These are phyloP conservation scores for Tenthredo notha DNA, from an alignment of 2,888 invertebrate genomes.

Conservation along the genomic window DNA sequence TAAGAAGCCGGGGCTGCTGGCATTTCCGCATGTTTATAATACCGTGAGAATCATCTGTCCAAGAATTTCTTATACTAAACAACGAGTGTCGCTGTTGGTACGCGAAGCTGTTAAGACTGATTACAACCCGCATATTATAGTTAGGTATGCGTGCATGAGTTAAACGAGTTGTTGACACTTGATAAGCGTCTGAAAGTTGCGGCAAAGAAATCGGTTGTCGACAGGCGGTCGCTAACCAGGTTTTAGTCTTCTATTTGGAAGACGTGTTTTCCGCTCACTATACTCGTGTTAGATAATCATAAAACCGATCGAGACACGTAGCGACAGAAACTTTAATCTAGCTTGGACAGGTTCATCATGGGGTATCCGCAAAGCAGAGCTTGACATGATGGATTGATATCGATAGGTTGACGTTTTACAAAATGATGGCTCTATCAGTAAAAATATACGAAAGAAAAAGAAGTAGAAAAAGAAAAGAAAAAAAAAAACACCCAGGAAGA, in stretches of 20 bases:
- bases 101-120: background rate
- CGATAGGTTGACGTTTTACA: slow-evolving; percentile 58
- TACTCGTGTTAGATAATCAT: slow-evolving; percentile 27
- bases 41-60: background rate
- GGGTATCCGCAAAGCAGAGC: slow-evolving; percentile 36
- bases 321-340: slow-evolving; percentile 13
- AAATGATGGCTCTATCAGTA: slow-evolving; percentile 21
- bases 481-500: background rate
- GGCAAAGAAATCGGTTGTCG: slow-evolving; percentile 16
- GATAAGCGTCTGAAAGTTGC: slow-evolving; percentile 15
- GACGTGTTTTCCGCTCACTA: slow-evolving; percentile 4
- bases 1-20: background rate
- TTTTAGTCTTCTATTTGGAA: background rate
- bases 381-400: slow-evolving; percentile 64
- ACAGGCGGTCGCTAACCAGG: slow-evolving; percentile 15
- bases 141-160: background rate
- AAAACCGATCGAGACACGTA: slow-evolving; percentile 17
- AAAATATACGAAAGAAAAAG: background rate
- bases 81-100: background rate
- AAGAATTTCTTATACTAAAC: background rate
- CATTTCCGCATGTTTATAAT: background rate
- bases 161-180: slow-evolving; percentile 17
- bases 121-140: background rate
- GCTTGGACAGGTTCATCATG: slow-evolving; percentile 35
- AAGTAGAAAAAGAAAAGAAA: background rate